A percentile compares a stretch with the other conserved stretches of the same genome.
Evolutionary conservation across 1,140 invertebrate genomes (phyloP).

Genomic region (Leptinotarsa defecta): DNA sequence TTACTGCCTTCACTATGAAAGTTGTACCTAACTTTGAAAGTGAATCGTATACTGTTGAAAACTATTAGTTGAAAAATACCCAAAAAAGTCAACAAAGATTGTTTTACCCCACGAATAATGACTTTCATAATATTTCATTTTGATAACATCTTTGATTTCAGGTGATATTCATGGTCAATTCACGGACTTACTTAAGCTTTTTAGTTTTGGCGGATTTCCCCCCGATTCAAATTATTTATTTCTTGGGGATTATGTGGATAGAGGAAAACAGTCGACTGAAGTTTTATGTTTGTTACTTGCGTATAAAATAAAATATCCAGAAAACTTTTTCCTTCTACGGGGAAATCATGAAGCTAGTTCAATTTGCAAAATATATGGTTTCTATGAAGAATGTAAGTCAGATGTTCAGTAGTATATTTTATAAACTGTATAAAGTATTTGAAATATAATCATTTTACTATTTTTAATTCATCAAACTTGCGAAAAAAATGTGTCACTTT

Average conservation of each 20-base stretch:
- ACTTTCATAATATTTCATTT: too few relatives aligned
- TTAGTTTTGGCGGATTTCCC: slow-evolving; percentile 97
- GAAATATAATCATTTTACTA: too few relatives aligned
- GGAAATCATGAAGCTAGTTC: slow-evolving; percentile 88
- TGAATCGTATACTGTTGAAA: too few relatives aligned
- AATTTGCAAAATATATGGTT: slow-evolving; percentile 86
- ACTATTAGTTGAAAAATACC: too few relatives aligned
- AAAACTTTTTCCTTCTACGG: slow-evolving; percentile 88
- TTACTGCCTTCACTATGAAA: too few relatives aligned
- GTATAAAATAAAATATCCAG: slow-evolving; percentile 95
- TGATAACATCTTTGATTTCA: slow-evolving; percentile 70
- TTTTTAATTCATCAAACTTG: too few relatives aligned
- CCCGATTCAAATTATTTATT: slow-evolving; percentile 96
- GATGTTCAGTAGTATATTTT: too few relatives aligned
- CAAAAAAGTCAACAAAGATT: too few relatives aligned
- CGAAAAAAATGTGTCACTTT: too few relatives aligned
- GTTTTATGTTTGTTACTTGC: slow-evolving; percentile 86
- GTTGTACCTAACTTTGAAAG: too few relatives aligned
- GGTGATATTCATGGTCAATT: slow-evolving; percentile 98
- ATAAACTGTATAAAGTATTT: too few relatives aligned
- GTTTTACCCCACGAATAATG: too few relatives aligned
- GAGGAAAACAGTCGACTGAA: slow-evolving; percentile 86
- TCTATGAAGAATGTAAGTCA: slow-evolving; percentile 78
- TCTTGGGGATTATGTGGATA: slow-evolving; percentile 92
- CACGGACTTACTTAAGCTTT: slow-evolving; percentile 88